Evolutionary conservation across 1,140 invertebrate genomes (phyloP).

Genomic region (Caenorhabditis remanei): DNA sequence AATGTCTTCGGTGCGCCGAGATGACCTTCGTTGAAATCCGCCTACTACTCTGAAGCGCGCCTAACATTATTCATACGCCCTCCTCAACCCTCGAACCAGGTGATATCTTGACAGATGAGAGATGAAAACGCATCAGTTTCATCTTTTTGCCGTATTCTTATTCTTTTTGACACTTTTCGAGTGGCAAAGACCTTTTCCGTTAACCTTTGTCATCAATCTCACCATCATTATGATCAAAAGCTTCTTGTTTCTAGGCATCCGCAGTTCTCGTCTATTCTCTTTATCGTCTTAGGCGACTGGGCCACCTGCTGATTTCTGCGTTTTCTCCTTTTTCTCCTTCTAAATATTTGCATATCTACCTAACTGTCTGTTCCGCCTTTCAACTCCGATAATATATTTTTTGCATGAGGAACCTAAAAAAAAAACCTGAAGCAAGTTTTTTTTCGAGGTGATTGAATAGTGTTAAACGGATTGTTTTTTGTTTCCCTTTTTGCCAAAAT

Average conservation of each 20-base stretch:
- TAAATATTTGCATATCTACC: slow-evolving; percentile 53
- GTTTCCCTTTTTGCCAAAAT: neutral
- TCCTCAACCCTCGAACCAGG: neutral
- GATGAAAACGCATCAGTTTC: neutral
- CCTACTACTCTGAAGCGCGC: slow-evolving; percentile 45
- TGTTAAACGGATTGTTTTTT: neutral
- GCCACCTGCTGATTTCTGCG: slow-evolving; percentile 10
- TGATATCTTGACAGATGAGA: slow-evolving; percentile 26
- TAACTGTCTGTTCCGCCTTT: slow-evolving; percentile 20
- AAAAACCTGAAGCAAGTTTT: neutral
- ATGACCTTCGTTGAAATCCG: slow-evolving; percentile 45
- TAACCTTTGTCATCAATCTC: slow-evolving; percentile 53
- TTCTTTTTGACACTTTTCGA: slow-evolving; percentile 34
- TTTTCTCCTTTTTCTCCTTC: neutral
- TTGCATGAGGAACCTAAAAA: neutral
- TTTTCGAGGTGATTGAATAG: too few relatives aligned
- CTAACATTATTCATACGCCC: slow-evolving; percentile 16
- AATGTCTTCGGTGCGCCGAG: neutral
- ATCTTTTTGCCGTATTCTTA: too few relatives aligned
- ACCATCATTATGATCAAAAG: slow-evolving; percentile 5
- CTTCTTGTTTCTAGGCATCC: slow-evolving; percentile 47
- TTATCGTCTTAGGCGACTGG: slow-evolving; percentile 1
- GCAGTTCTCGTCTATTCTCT: slow-evolving; percentile 18
- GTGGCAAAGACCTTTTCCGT: slow-evolving; percentile 18
- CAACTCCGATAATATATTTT: neutral